Evolutionary conservation across 1,140 invertebrate genomes (phyloP).

Genomic region (Streblospio benedicti): DNA sequence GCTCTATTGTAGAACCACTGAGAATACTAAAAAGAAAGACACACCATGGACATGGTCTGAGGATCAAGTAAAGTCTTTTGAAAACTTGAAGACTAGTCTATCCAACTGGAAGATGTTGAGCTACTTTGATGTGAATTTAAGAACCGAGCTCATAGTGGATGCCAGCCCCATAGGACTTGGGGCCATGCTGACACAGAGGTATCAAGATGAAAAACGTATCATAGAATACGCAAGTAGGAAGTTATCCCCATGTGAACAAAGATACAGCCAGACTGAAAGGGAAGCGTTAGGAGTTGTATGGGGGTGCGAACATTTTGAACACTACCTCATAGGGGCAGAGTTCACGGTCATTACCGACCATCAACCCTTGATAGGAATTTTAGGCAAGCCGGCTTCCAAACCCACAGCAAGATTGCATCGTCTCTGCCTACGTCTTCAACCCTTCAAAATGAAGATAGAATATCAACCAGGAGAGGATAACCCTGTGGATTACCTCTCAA

Average conservation of each 20-base stretch:
- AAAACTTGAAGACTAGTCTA: too few species aligned
- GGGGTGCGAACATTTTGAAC: slow-evolving; percentile 17
- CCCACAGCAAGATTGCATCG: slow-evolving; percentile 12
- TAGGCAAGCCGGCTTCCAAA: slow-evolving; percentile 4
- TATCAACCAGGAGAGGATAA: slow-evolving; percentile 17
- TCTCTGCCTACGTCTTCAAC: slow-evolving; percentile 9
- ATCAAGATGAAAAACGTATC: too few species aligned
- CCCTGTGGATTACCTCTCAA: slow-evolving; percentile 25
- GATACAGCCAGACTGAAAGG: slow-evolving; percentile 17
- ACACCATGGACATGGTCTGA: not conserved
- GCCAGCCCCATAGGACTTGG: too few species aligned
- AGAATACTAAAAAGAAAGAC: slow-evolving; percentile 1
- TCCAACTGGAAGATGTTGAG: too few species aligned
- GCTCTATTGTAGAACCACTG: not conserved
- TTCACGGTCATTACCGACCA: slow-evolving; percentile 20
- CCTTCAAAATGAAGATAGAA: slow-evolving; percentile 1
- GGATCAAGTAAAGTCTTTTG: too few species aligned
- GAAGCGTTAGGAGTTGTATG: slow-evolving; percentile 19
- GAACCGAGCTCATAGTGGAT: too few species aligned
- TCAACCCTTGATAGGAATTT: slow-evolving; percentile 17
- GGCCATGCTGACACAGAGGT: too few species aligned
- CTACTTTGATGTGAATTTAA: too few species aligned
- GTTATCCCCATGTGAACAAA: not conserved
- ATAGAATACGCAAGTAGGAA: slow-evolving; percentile 13
- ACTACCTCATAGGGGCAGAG: slow-evolving; percentile 14